A percentile compares a stretch with the other conserved stretches of the same genome.
These are phyloP conservation scores for Larimichthys crocea DNA, from an alignment of 2,113 vertebrate genomes.

Conservation along the genomic window DNA sequence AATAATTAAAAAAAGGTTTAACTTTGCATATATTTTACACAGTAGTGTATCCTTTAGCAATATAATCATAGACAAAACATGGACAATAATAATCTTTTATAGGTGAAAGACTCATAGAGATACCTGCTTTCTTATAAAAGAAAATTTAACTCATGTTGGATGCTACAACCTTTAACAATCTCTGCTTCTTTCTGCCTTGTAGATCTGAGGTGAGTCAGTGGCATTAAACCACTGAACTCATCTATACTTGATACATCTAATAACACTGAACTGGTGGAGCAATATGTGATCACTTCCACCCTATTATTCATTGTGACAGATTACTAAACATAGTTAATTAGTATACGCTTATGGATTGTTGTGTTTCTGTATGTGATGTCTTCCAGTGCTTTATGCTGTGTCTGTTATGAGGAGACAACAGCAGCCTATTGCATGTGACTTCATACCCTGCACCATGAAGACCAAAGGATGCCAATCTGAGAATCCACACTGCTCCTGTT, in stretches of 20 bases:
- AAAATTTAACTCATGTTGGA: not conserved
- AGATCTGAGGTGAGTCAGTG: not conserved
- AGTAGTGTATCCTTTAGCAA: not conserved
- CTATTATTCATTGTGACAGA: not conserved
- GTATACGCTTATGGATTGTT: not conserved
- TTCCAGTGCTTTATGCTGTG: not conserved
- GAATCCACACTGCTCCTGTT: not conserved
- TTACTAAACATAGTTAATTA: not conserved
- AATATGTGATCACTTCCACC: not conserved
- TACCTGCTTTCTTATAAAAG: not conserved
- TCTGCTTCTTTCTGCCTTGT: not conserved
- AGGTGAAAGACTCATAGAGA: not conserved
- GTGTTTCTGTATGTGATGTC: not conserved
- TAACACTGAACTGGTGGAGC: not conserved
- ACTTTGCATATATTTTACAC: not conserved
- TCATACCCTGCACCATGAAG: not conserved
- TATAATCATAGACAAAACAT: not conserved
- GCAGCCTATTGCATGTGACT: not conserved
- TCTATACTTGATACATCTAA: not conserved
- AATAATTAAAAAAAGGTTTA: not conserved
- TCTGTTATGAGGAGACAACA: not conserved
- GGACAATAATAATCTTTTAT: not conserved
- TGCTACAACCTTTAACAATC: constrained; percentile 1
- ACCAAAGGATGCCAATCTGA: not conserved
- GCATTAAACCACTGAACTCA: not conserved